Evolutionary conservation across 2,888 invertebrate species (phyloP), one percentile per base, ranked within the genome.

Genomic region (Halocaridina rubra): DNA sequence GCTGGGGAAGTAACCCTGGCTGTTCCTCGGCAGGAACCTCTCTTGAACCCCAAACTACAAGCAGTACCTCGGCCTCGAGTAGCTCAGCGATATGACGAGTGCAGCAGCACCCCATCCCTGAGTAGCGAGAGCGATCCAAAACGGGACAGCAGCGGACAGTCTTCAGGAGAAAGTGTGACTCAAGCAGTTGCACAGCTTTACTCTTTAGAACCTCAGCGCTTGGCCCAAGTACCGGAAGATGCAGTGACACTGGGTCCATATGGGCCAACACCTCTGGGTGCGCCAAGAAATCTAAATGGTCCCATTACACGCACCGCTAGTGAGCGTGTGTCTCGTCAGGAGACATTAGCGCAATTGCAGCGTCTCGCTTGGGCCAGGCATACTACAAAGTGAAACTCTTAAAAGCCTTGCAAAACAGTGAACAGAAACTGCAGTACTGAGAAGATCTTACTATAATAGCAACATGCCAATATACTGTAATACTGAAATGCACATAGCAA

Each of bases 321-420:
- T 91, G 96, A 96, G 90, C 95, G 95, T 91, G 94, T 96, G 86
- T 96, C 96, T 4, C 93, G 96, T 79, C 96, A 95, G 91, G 96
- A 96, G 90, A 93, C 96, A 90, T 95, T 96, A 95, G 94, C 94
- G 29, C 95, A 96, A 89, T 94, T 96, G 89, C 94, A 94, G 90
- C 93, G 96, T 88, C 94, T 95, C 7, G 94, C 94, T 88, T 96
- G 96, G 96, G 96, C 96, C 24, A 93, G 96, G 89, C 96, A 96
- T 90, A 97, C 96, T 32, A 96, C 96, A 39, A 96, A 96, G 91
- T 96, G 82, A 84, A 39, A 61, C 61, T 29, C 53, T n/a, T 53
- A 16, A 46, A 46, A 46, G 46, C 46, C 10, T 10, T 46, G 2
- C 46, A 46, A 46, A n/a, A n/a, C n/a, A n/a, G n/a, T n/a, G n/a